Evolutionary conservation across 2,888 invertebrate species (phyloP).

Genomic region (Amblyjoppa fuscipennis): DNA sequence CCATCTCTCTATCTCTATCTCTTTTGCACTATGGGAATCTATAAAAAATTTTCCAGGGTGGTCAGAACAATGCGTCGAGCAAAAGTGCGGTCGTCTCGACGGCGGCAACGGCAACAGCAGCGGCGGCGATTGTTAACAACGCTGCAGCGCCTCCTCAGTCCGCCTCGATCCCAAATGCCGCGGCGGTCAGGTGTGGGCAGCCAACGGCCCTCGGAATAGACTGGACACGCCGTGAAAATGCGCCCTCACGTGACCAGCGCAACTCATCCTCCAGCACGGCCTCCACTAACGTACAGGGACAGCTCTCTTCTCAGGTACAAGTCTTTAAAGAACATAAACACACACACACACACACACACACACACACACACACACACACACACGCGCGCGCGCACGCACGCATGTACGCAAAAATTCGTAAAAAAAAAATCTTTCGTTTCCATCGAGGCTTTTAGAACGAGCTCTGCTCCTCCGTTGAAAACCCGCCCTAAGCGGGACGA

Average conservation of each 20-base stretch:
- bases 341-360: not conserved
- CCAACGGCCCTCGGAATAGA: constrained; percentile 81
- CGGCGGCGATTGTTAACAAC: constrained; percentile 65
- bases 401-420: not conserved
- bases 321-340: constrained; percentile 15
- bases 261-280: constrained; percentile 78
- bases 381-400: not conserved
- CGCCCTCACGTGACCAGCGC: constrained; percentile 77
- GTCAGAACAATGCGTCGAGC: constrained; percentile 79
- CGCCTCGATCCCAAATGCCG: constrained; percentile 77
- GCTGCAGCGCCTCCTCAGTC: constrained; percentile 69
- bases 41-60: constrained; percentile 75
- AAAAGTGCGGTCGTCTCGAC: constrained; percentile 79
- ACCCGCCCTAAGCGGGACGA: not conserved
- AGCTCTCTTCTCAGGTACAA: constrained; percentile 78
- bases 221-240: constrained; percentile 80
- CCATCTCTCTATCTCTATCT: not conserved
- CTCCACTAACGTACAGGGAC: constrained; percentile 75
- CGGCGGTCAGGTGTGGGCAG: constrained; percentile 78
- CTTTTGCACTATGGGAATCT: constrained; percentile 48
- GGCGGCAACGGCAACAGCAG: constrained; percentile 68
- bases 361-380: not conserved
- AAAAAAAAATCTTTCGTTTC: not conserved
- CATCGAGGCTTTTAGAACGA: no score
- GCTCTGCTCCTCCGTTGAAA: not conserved